Evolutionary conservation across 2,113 vertebrate species (phyloP).

Genomic region (Cyrtonyx montezumae): DNA sequence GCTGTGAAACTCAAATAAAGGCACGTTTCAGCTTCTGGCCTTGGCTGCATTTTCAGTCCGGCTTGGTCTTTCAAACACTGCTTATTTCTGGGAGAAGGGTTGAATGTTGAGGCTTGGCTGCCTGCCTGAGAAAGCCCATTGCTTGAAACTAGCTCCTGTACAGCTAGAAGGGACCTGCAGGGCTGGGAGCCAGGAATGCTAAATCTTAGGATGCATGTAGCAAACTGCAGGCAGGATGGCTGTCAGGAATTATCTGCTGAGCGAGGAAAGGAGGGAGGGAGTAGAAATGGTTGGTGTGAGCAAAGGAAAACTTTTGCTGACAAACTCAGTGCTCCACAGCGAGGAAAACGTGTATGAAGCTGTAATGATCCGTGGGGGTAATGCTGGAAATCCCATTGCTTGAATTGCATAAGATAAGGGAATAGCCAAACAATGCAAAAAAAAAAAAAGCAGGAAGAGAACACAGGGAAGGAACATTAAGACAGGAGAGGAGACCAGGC

Average conservation of each 20-base stretch:
- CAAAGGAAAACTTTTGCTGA: background rate
- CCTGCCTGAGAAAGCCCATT: constrained; percentile 38
- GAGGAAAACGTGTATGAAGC: background rate
- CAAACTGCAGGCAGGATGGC: background rate
- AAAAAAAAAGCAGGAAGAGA: background rate
- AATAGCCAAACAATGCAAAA: background rate
- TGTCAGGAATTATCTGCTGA: background rate
- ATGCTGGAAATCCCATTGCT: background rate
- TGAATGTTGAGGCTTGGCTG: constrained; percentile 41
- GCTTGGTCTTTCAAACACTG: constrained; percentile 29
- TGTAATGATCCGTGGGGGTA: background rate
- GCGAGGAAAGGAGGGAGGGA: background rate
- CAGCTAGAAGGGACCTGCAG: constrained; percentile 1
- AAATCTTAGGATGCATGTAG: background rate
- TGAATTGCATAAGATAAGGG: background rate
- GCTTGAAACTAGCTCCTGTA: constrained; percentile 15
- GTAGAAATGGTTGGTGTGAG: background rate
- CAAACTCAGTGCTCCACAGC: background rate
- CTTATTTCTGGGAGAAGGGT: background rate
- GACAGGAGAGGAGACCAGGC: background rate
- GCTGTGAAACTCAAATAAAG: constrained; percentile 46
- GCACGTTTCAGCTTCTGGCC: constrained; percentile 9
- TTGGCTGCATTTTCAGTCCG: constrained; percentile 12
- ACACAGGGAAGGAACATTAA: background rate
- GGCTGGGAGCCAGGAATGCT: background rate